Evolutionary conservation across 92 coral and sea anemone genomes (phyloP).

Genomic region (Palythoa grandis): DNA sequence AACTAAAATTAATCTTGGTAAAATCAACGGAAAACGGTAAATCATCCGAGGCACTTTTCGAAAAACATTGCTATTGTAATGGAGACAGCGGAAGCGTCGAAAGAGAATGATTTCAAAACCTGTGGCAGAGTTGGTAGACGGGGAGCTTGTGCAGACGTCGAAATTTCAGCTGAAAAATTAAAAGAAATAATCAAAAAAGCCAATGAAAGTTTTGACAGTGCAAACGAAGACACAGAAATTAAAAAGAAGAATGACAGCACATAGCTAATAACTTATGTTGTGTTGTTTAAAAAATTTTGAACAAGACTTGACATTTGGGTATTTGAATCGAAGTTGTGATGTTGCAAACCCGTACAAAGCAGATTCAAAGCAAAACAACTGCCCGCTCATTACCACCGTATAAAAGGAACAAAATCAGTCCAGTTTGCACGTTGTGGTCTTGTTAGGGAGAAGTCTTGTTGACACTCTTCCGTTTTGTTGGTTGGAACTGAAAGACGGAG

Average conservation of each 20-base stretch:
- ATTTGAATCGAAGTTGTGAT: background rate
- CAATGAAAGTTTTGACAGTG: constrained; percentile 26
- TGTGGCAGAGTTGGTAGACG: constrained; percentile 77
- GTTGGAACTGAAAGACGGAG: background rate
- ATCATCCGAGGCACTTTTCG: background rate
- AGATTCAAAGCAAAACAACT: background rate
- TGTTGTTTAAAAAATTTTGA: background rate
- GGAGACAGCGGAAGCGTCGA: constrained; percentile 16
- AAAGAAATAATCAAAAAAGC: constrained; percentile 63
- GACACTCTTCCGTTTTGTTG: background rate
- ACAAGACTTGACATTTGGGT: background rate
- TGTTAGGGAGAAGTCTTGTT: background rate
- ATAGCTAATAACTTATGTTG: background rate
- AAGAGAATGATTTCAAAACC: constrained; percentile 58
- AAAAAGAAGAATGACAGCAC: constrained; percentile 5
- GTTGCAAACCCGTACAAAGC: background rate
- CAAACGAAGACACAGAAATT: constrained; percentile 8
- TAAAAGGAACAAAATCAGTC: background rate
- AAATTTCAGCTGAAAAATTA: constrained; percentile 60
- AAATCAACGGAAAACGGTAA: background rate
- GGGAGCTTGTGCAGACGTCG: constrained; percentile 69
- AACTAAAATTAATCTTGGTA: background rate
- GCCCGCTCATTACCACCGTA: background rate
- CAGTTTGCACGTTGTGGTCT: background rate
- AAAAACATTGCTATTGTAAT: background rate